Evolutionary conservation across 2,888 invertebrate species (phyloP).

Genomic region (Hyppa rectilinea): DNA sequence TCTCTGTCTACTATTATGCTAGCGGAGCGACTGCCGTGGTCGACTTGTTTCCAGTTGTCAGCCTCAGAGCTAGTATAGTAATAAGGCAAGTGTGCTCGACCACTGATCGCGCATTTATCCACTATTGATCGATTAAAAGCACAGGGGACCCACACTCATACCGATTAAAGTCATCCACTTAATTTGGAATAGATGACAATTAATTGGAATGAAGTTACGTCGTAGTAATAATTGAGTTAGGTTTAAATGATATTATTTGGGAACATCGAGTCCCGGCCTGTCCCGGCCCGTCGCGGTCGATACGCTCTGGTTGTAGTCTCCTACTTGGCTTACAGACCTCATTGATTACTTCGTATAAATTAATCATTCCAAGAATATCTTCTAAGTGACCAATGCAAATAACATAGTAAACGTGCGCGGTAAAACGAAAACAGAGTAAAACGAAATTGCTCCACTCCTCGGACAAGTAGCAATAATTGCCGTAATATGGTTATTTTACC

Average conservation of each 20-base stretch:
- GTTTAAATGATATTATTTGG: background rate
- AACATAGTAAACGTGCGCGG: background rate
- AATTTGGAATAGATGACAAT: background rate
- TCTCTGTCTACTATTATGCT: conserved; percentile 1
- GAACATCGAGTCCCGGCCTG: background rate
- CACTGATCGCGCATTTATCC: background rate
- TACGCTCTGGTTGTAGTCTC: background rate
- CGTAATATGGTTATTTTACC: too few relatives aligned
- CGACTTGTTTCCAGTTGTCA: background rate
- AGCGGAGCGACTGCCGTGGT: background rate
- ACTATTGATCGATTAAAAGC: conserved; percentile 5
- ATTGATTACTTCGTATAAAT: conserved; percentile 1
- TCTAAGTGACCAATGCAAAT: conserved; percentile 10
- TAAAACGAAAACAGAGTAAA: too few relatives aligned
- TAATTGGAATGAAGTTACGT: conserved; percentile 14
- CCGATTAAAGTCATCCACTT: background rate
- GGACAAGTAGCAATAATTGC: background rate
- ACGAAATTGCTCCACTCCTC: background rate
- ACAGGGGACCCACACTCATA: background rate
- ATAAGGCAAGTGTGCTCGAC: background rate
- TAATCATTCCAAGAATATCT: conserved; percentile 8
- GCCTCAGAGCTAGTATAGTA: background rate
- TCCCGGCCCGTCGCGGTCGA: background rate
- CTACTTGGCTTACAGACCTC: background rate
- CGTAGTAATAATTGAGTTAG: background rate